Evolutionary conservation across 2,113 vertebrate species (phyloP).

Genomic region (Brienomyrus longianalis): DNA sequence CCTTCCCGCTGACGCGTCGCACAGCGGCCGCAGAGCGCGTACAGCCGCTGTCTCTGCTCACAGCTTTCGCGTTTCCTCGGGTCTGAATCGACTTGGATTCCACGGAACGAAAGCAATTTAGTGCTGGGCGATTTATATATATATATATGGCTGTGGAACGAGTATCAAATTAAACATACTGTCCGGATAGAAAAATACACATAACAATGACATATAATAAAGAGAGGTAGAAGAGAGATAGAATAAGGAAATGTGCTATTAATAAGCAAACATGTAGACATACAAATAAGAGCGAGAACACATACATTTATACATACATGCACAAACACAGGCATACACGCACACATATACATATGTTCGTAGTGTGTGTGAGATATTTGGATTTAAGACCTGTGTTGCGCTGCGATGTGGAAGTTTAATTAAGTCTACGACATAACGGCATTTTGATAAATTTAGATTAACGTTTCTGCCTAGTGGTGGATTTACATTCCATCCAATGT

Average conservation of each 20-base stretch:
- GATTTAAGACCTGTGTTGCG: not conserved
- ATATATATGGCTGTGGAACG: no score
- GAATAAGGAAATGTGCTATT: not conserved
- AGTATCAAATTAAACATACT: not conserved
- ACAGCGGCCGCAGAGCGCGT: slow-evolving; percentile 8
- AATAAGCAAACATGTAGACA: not conserved
- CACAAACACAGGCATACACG: not conserved
- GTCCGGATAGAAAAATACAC: not conserved
- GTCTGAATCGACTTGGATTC: not conserved
- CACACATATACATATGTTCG: not conserved
- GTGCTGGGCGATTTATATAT: not conserved
- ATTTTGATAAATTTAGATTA: not conserved
- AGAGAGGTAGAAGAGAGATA: not conserved
- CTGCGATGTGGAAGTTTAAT: not conserved
- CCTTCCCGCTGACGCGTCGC: slow-evolving; percentile 3
- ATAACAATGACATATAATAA: not conserved
- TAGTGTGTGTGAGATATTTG: not conserved
- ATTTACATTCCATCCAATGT: not conserved
- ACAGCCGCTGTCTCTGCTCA: not conserved
- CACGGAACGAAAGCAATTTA: not conserved
- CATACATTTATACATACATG: no score
- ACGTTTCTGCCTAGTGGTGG: not conserved
- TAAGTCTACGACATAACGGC: not conserved
- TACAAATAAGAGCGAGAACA: not conserved
- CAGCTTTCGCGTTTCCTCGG: not conserved